phyloP scores from a whole-genome alignment of 2,888 invertebrate genomes.

The Apotomis turbidana region DNA sequence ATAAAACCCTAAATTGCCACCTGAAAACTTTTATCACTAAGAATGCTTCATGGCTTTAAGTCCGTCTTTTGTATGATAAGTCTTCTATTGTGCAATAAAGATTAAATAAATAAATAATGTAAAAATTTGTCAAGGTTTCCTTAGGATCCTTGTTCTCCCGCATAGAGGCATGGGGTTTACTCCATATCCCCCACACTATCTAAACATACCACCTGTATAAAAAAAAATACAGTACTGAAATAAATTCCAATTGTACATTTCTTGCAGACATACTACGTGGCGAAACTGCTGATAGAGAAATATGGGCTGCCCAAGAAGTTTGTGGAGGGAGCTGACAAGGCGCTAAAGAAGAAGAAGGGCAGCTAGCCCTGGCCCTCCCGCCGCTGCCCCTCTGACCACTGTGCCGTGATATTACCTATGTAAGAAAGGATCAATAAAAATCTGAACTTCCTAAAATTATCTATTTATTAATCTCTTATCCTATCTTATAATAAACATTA shows the following conservation, averaged over 20 bases:
- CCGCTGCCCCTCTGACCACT: not conserved
- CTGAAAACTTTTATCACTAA: too few relatives aligned
- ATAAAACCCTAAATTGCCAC: too few relatives aligned
- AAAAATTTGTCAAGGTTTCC: too few relatives aligned
- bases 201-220: too few relatives aligned
- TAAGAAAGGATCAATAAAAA: constrained; percentile 44
- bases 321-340: constrained; percentile 89
- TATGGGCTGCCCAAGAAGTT: constrained; percentile 90
- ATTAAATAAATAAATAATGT: too few relatives aligned
- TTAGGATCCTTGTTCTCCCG: too few relatives aligned
- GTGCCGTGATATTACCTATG: constrained; percentile 32
- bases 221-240: not conserved
- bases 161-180: too few relatives aligned
- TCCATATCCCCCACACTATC: too few relatives aligned
- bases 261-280: constrained; percentile 77
- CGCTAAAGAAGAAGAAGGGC: constrained; percentile 87
- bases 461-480: constrained; percentile 44
- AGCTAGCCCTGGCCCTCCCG: constrained; percentile 13
- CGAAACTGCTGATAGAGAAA: constrained; percentile 86
- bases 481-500: constrained; percentile 34
- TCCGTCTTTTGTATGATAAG: too few relatives aligned
- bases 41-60: too few relatives aligned
- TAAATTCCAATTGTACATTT: constrained; percentile 37
- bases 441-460: constrained; percentile 47
- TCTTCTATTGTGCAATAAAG: too few relatives aligned